phyloP scores from a whole-genome alignment of 2,113 vertebrate genomes.

The Oncorhynchus kisutch region DNA sequence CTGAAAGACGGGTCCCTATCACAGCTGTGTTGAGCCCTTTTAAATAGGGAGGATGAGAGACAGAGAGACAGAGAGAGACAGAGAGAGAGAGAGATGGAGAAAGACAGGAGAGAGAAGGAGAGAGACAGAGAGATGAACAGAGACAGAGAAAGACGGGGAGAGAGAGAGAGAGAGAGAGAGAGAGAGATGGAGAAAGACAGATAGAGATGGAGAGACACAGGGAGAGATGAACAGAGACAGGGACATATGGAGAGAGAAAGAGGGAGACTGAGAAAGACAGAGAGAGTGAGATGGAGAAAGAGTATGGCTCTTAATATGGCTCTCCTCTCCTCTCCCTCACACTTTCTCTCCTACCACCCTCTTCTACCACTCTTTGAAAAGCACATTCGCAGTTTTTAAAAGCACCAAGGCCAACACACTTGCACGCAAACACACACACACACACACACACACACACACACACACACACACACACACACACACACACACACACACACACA shows the following conservation, averaged over 20 bases:
- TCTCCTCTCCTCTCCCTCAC: too few relatives aligned
- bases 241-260: neutral
- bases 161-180: too few relatives aligned
- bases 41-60: neutral
- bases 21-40: slow-evolving; percentile 31
- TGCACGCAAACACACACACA: too few relatives aligned
- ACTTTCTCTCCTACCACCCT: neutral
- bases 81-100: neutral
- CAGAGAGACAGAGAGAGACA: too few relatives aligned
- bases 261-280: neutral
- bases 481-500: too few relatives aligned
- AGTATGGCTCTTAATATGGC: too few relatives aligned
- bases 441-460: slow-evolving; percentile 6
- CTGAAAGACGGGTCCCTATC: slow-evolving; percentile 32
- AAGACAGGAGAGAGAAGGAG: neutral
- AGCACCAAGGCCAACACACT: slow-evolving; percentile 30
- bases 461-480: slow-evolving; percentile 6
- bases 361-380: neutral
- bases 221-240: too few relatives aligned
- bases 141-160: too few relatives aligned
- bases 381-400: slow-evolving; percentile 19
- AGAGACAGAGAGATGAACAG: too few relatives aligned
- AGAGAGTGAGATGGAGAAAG: neutral
- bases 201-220: too few relatives aligned
- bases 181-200: too few relatives aligned